Percentiles rank a stretch among this genome's conserved stretches.
Conservation (phyloP, 2,797 vertebrate species). For the Paratrypauchen microcephalus region DNA sequence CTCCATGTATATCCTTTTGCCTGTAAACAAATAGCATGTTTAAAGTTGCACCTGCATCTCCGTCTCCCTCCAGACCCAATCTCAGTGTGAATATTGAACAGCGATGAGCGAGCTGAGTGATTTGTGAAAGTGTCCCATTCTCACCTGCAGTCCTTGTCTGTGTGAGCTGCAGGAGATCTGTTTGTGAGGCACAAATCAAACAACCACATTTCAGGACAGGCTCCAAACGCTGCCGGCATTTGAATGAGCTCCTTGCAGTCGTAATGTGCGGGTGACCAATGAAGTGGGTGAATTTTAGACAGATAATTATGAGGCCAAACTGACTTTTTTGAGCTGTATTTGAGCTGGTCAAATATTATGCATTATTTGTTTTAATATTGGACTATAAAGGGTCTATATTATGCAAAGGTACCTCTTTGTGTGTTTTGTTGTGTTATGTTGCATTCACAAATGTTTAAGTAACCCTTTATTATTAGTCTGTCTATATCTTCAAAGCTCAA, state of each 20-base stretch:
- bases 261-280: not conserved
- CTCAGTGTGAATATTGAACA: conserved; percentile 54
- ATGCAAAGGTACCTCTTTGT: too few species aligned
- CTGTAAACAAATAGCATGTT: not conserved
- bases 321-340: too few species aligned
- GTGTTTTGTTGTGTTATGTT: too few species aligned
- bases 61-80: conserved; percentile 38
- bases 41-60: conserved; percentile 22
- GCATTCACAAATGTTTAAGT: too few species aligned
- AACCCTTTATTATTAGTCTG: too few species aligned
- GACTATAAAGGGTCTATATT: too few species aligned
- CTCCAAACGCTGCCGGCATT: not conserved
- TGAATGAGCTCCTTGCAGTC: not conserved
- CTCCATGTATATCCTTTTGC: too few species aligned
- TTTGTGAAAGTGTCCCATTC: conserved; percentile 68
- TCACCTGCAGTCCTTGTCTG: conserved; percentile 65
- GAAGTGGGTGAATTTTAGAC: not conserved
- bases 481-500: too few species aligned
- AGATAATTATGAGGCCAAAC: too few species aligned
- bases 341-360: too few species aligned
- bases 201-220: conserved; percentile 12
- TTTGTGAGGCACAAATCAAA: not conserved
- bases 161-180: conserved; percentile 40
- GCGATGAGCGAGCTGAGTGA: conserved; percentile 67
- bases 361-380: too few species aligned